Evolutionary conservation across 1,140 invertebrate genomes (phyloP), one percentile per base, ranked within the genome.

Genomic region (Drosophila miranda): DNA sequence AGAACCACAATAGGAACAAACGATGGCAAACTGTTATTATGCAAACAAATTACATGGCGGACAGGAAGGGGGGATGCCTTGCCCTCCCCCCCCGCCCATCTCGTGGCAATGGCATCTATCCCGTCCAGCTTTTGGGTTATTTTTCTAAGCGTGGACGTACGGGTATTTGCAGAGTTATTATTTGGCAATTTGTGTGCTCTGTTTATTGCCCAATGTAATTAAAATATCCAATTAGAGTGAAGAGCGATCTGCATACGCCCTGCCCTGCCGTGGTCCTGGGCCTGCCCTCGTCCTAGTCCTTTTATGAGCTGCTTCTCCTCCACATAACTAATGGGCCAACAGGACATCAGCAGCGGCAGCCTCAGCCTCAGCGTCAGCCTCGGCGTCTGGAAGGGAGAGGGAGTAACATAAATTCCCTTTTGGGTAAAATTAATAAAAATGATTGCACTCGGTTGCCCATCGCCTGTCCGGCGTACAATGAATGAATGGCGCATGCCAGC

Each of bases 391-490:
- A 11, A 11, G 11, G 34, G 58, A 8, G 42, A 52, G 49, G 60
- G 56, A 28, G 56, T 74, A 61, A 82, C 83, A 86, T 87, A 86
- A 86, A 84, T 86, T 86, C 73, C 74, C 72, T 84, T 86, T 86
- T 82, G 70, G 66, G 78, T 68, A 78, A 87, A 86, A 86, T 86
- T 86, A 86, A 87, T 87, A 87, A 87, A 87, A 87, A 87, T 88
- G 83, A 87, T 87, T 87, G 82, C 83, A 76, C 56, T 64, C 80
- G 57, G 57, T 52, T 66, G 75, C 30, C 66, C 66, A 53, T 71
- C 53, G 45, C 23, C 59, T 62, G 68, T 72, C 59, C 48, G 44
- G 57, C 75, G 58, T 52, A 81, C 70, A 81, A 75, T 75, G 82
- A 86, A 86, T 86, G 82, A 86, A 87, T 87, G 82, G 77, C 78